Evolutionary conservation across 2,888 invertebrate genomes (phyloP), one percentile per base, ranked within the genome.

Genomic region (Orchesellides sinensis): DNA sequence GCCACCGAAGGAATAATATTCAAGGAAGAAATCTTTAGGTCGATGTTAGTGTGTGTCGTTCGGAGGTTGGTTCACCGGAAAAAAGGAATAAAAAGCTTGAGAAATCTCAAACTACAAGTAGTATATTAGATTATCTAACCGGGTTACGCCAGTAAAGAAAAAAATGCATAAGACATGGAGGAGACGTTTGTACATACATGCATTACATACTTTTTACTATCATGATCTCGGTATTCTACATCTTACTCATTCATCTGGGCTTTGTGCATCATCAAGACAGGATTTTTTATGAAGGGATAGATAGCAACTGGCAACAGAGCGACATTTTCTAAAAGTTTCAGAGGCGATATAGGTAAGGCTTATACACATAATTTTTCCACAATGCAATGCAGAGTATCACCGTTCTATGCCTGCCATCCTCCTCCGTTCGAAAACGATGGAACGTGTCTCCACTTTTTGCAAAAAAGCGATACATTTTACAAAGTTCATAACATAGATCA

Each of bases 11-110:
- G 80, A 80, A 80, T 80, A 78, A 52, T 29, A 23, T 70, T 63
- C 69, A 68, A 72, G 73, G 73, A 73, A 56, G n/a, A 73, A 80
- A 59, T 66, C 80, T 73, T 80, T 80, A 66, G 80, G 61, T 80
- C 66, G 80, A 52, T 54, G 52, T 73, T n/a, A n/a, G 63, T 63
- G 61, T 49, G 59, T 73, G 73, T 80, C 72, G 80, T 80, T 73
- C 73, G 73, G 80, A 80, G 80, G 80, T 80, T 73, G 73, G 72
- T 25, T 80, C 80, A 73, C 80, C 80, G 80, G 80, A 73, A 80
- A 80, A n/a, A 73, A 78, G 63, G 21, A 56, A 35, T 40, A 59
- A 73, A 54, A 14, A 32, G 27, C 32, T 35, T 6, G 47, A 56
- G 14, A n/a, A n/a, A n/a, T 69, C 23, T 56, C 70, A 54, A 47